A percentile compares a stretch with the other conserved stretches of the same genome.
phyloP scores from a whole-genome alignment of 2,113 vertebrate species.

The Chlorodrepanis virens region DNA sequence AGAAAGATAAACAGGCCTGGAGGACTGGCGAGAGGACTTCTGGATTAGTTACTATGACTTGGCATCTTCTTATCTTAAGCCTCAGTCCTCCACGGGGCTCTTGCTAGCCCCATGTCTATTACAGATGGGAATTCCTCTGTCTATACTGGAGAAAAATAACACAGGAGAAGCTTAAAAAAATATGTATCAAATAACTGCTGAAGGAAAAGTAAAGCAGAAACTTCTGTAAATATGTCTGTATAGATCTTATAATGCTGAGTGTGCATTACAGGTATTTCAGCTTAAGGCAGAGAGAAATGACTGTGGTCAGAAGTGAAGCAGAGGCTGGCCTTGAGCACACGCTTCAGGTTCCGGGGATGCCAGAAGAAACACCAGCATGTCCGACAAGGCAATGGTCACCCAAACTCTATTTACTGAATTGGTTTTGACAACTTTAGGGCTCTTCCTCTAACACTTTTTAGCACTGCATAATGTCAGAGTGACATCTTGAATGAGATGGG shows the following conservation, averaged over 20 bases:
- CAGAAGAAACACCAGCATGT: neutral
- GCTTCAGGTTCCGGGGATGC: neutral
- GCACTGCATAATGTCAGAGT: neutral
- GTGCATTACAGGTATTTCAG: neutral
- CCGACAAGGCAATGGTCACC: neutral
- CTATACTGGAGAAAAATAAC: neutral
- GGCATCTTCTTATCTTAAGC: too few relatives aligned
- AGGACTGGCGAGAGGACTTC: too few relatives aligned
- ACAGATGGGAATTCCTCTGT: neutral
- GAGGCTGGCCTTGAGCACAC: neutral
- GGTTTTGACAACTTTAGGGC: neutral
- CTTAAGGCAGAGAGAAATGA: neutral
- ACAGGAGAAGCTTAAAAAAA: neutral
- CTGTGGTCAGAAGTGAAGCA: neutral
- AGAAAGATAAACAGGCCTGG: too few relatives aligned
- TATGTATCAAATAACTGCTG: neutral
- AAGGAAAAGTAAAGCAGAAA: neutral
- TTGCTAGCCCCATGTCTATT: too few relatives aligned
- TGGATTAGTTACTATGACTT: too few relatives aligned
- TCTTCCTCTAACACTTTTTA: neutral
- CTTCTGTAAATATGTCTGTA: neutral
- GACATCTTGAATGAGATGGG: neutral
- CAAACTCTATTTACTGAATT: neutral
- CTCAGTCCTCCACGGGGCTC: too few relatives aligned
- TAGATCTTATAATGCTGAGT: neutral